These are phyloP conservation scores for Tolypeutes matacus DNA, from an alignment of 2,797 vertebrate genomes.

Conservation along the genomic window DNA sequence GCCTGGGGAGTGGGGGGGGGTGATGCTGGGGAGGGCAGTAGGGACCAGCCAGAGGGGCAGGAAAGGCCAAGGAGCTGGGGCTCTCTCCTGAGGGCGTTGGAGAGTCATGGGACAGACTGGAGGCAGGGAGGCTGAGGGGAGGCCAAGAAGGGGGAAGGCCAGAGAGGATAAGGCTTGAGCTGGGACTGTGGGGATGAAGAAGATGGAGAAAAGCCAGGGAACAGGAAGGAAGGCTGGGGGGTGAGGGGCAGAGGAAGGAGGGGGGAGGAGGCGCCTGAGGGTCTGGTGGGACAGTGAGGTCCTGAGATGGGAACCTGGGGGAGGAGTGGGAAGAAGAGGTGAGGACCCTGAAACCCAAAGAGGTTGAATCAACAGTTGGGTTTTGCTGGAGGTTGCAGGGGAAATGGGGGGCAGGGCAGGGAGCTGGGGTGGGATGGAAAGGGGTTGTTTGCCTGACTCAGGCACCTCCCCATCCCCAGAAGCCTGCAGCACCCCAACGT, in stretches of 20 bases:
- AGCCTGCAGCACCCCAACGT: conserved; percentile 96
- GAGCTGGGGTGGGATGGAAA: background rate
- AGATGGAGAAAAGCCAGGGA: background rate
- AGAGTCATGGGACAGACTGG: background rate
- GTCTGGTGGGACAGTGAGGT: background rate
- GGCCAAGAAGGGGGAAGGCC: background rate
- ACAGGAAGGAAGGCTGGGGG: background rate
- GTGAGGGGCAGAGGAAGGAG: background rate
- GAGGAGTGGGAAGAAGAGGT: background rate
- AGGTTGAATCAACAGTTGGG: background rate
- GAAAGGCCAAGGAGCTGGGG: no score
- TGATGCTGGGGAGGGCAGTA: background rate
- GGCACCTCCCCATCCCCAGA: conserved; percentile 82
- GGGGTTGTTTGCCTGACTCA: background rate
- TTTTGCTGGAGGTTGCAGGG: background rate
- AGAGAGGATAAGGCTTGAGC: background rate
- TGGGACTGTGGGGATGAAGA: background rate
- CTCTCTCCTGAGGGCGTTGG: background rate
- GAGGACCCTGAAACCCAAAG: background rate
- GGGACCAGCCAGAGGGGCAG: background rate
- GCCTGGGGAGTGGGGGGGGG: background rate
- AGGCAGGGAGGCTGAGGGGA: rapidly evolving
- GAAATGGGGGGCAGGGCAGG: background rate
- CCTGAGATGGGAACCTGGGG: background rate
- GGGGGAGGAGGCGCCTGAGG: background rate